These are phyloP conservation scores for Sciaenops ocellatus DNA, from an alignment of 2,797 vertebrate species.

Conservation along the genomic window DNA sequence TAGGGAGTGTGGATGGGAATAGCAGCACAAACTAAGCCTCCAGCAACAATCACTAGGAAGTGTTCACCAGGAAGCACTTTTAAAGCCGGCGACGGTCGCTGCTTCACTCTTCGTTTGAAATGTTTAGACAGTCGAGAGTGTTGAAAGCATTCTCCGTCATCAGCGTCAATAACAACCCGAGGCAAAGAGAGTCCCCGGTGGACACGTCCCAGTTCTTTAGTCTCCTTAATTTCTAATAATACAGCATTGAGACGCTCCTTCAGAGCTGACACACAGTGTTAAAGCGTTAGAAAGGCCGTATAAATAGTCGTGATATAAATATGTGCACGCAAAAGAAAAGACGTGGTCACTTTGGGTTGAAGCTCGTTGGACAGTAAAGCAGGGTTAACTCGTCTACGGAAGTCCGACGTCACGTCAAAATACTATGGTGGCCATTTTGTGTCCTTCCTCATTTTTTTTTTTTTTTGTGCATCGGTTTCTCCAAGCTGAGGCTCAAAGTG, in stretches of 20 bases:
- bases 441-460: neutral
- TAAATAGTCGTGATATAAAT: conserved; percentile 83
- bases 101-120: neutral
- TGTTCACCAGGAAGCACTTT: conserved; percentile 37
- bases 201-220: conserved; percentile 36
- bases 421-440: conserved; percentile 53
- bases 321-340: conserved; percentile 61
- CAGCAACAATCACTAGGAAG: conserved; percentile 48
- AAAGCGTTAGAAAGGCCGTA: conserved; percentile 70
- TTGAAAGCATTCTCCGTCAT: neutral
- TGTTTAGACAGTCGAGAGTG: neutral
- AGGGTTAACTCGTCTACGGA: conserved; percentile 31
- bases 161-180: neutral
- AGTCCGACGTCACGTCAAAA: conserved; percentile 57
- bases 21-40: conserved; percentile 71
- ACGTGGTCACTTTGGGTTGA: conserved; percentile 50
- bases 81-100: neutral
- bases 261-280: conserved; percentile 69
- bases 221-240: conserved; percentile 45
- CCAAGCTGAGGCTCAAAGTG: conserved; percentile 6
- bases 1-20: conserved; percentile 58
- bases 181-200: conserved; percentile 1
- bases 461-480: neutral
- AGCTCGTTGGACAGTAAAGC: conserved; percentile 52
- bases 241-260: conserved; percentile 71